Evolutionary conservation across 1,140 invertebrate genomes (phyloP).

Genomic region (Watersipora subatra): DNA sequence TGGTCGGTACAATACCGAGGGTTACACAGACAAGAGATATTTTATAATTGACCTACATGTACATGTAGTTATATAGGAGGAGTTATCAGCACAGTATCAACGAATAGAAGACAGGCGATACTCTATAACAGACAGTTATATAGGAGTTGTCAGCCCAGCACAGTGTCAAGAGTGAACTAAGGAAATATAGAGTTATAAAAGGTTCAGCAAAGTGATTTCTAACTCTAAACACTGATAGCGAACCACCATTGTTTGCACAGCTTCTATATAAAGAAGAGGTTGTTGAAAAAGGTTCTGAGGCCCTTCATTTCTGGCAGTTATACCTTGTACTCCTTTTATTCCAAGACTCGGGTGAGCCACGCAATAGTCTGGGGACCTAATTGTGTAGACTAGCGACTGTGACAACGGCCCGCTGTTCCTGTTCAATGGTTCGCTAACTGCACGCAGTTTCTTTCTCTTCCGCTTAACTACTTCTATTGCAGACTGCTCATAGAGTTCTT

Average conservation of each 20-base stretch:
- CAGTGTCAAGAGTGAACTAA: neutral
- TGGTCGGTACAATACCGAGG: neutral
- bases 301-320: neutral
- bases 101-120: no score
- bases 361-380: conserved; percentile 54
- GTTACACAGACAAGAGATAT: neutral
- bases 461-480: conserved; percentile 50
- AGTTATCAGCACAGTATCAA: no score
- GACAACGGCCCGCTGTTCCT: conserved; percentile 44
- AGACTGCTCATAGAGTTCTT: conserved; percentile 67
- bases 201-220: neutral
- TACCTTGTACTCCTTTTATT: neutral
- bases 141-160: no score
- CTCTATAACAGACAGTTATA: no score
- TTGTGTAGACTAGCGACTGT: conserved; percentile 50
- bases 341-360: conserved; percentile 45
- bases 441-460: conserved; percentile 34
- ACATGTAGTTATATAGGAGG: no score
- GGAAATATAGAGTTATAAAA: neutral
- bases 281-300: neutral
- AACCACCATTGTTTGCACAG: neutral
- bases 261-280: neutral
- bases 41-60: neutral
- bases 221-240: no score
- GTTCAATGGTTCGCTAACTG: conserved; percentile 20